Evolutionary conservation across 1,140 invertebrate genomes (phyloP), one percentile per base, ranked within the genome.

Genomic region (Apocrypta bakeri): DNA sequence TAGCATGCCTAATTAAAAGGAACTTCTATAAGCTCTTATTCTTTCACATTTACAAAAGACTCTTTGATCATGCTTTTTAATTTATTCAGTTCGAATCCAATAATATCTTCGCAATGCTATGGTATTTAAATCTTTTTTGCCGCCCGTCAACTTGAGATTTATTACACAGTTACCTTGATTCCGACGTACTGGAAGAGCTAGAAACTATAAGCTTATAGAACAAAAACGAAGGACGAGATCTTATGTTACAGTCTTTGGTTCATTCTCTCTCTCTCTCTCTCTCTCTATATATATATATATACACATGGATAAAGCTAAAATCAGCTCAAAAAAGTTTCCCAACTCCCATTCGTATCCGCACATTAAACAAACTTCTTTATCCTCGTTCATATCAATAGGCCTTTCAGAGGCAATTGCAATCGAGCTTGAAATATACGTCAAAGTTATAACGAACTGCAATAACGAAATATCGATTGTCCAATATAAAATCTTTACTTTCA

Each of bases 1-100:
- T 71, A n/a, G n/a, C n/a, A n/a, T n/a, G n/a, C 68, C n/a, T 71
- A 71, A 33, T 71, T 33, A 71, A 69, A 1, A 29, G 27, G 29
- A 24, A 31, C 12, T 7, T 33, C 31, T 14, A 11, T 17, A 17
- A 48, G 14, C 42, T 21, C 42, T 48, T 48, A 17, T 17, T 48
- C 42, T 48, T 48, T 17, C 21, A 17, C 4, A 9, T 9, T 42
- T 9, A 42, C 8, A 2, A 2, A 42, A 42, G 40, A 42, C 40
- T 42, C 8, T 42, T 8, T 1, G 40, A 42, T 4, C 14, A 1
- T 42, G 1, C 9, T 42, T 42, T 48, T 48, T 48, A 17, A 48
- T n/a, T n/a, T n/a, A n/a, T n/a, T n/a, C n/a, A n/a, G n/a, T n/a
- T n/a, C n/a, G n/a, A 48, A 48, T 48, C 21, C 42, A 17, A 48